A percentile compares a stretch with the other conserved stretches of the same genome.
Evolutionary conservation across 2,797 vertebrate species (phyloP).

Genomic region (Poecilia picta): DNA sequence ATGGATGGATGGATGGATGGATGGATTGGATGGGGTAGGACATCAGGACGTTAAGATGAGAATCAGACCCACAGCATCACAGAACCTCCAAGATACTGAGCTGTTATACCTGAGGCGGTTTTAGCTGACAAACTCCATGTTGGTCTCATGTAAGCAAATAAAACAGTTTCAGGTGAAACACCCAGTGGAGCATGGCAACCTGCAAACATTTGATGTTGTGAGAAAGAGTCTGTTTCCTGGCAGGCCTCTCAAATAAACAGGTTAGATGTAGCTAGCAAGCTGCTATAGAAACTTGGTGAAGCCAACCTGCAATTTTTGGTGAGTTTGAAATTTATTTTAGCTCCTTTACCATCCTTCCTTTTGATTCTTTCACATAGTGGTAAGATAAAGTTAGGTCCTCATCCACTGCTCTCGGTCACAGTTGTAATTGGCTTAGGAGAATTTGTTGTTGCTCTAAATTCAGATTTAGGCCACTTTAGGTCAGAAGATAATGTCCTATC

Average conservation of each 20-base stretch:
- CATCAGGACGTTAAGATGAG: background rate
- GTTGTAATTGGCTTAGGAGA: background rate
- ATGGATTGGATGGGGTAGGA: background rate
- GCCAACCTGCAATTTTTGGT: background rate
- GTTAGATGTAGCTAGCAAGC: background rate
- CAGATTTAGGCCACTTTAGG: background rate
- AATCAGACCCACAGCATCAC: background rate
- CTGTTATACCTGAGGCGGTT: background rate
- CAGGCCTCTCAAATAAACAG: background rate
- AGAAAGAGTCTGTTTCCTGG: background rate
- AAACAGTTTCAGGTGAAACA: background rate
- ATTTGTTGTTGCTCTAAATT: background rate
- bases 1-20: background rate
- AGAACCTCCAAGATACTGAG: background rate
- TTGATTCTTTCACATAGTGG: background rate
- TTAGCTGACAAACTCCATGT: background rate
- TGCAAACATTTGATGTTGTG: background rate
- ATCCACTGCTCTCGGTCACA: background rate
- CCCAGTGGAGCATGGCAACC: background rate
- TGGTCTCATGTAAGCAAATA: background rate
- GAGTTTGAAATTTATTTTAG: background rate
- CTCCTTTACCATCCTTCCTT: background rate
- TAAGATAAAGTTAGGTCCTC: background rate
- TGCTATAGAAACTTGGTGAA: background rate
- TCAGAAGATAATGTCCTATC: background rate